phyloP scores from a whole-genome alignment of 2,888 invertebrate species.

The Diloba caeruleocephala region DNA sequence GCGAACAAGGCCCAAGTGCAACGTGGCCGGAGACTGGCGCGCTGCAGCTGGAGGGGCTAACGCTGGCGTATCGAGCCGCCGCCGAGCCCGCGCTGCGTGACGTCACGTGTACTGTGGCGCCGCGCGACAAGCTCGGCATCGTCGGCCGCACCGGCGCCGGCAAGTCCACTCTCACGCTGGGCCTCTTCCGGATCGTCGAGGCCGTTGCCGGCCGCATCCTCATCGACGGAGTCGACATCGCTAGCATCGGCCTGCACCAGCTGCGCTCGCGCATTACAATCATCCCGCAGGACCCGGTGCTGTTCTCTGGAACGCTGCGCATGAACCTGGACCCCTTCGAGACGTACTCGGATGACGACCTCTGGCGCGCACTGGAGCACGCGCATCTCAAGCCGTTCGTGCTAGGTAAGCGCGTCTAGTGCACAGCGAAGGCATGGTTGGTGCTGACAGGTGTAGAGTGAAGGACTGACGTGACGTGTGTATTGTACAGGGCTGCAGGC shows the following conservation, averaged over 20 bases:
- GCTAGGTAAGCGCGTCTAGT: slow-evolving; percentile 79
- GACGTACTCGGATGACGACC: slow-evolving; percentile 92
- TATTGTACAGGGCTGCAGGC: slow-evolving; percentile 90
- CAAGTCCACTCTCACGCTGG: slow-evolving; percentile 96
- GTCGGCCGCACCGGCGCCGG: slow-evolving; percentile 97
- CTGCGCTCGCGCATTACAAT: slow-evolving; percentile 95
- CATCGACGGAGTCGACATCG: slow-evolving; percentile 95
- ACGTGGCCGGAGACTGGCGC: slow-evolving; percentile 95
- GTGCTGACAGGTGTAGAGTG: too few species aligned
- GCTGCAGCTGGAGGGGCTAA: slow-evolving; percentile 94
- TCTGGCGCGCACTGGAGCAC: slow-evolving; percentile 96
- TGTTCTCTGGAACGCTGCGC: slow-evolving; percentile 97
- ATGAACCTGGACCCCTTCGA: slow-evolving; percentile 98
- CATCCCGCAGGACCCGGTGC: slow-evolving; percentile 97
- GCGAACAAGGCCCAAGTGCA: slow-evolving; percentile 89
- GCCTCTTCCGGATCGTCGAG: slow-evolving; percentile 94
- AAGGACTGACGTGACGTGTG: not conserved
- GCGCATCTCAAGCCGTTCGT: slow-evolving; percentile 97
- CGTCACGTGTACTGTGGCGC: slow-evolving; percentile 93
- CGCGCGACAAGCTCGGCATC: slow-evolving; percentile 97
- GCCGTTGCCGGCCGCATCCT: slow-evolving; percentile 93
- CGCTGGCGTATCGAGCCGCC: slow-evolving; percentile 96
- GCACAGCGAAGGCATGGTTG: too few species aligned
- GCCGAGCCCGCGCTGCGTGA: slow-evolving; percentile 96
- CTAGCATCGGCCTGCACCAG: slow-evolving; percentile 95